Evolutionary conservation across 2,888 invertebrate genomes (phyloP).

Genomic region (Ichneumoninae sp.): DNA sequence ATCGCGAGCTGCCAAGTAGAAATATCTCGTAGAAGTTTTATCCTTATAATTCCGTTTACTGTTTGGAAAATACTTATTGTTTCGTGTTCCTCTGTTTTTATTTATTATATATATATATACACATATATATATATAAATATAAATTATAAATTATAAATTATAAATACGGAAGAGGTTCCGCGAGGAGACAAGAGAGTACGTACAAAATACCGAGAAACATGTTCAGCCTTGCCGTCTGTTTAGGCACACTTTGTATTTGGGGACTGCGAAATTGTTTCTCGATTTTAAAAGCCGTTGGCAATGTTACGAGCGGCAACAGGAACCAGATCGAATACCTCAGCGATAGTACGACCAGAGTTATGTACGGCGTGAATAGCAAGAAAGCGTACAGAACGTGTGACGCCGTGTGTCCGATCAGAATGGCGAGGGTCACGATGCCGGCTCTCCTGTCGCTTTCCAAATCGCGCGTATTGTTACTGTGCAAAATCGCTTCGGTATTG

Average conservation of each 20-base stretch:
- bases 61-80: slow-evolving; percentile 33
- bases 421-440: slow-evolving; percentile 97
- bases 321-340: slow-evolving; percentile 95
- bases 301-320: slow-evolving; percentile 93
- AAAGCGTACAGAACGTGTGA: slow-evolving; percentile 96
- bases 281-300: slow-evolving; percentile 95
- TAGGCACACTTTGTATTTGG: slow-evolving; percentile 92
- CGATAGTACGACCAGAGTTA: slow-evolving; percentile 94
- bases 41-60: slow-evolving; percentile 33
- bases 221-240: slow-evolving; percentile 95
- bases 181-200: slow-evolving; percentile 89
- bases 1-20: slow-evolving; percentile 41
- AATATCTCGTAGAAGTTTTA: slow-evolving; percentile 45
- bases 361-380: slow-evolving; percentile 95
- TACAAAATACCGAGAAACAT: slow-evolving; percentile 96
- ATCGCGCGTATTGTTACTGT: slow-evolving; percentile 97
- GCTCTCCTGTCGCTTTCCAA: slow-evolving; percentile 94
- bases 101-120: slow-evolving; percentile 43
- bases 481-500: slow-evolving; percentile 97
- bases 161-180: slow-evolving; percentile 80
- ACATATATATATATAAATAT: slow-evolving; percentile 71
- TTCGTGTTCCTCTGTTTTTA: slow-evolving; percentile 12
- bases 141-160: slow-evolving; percentile 68
- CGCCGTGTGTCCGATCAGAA: slow-evolving; percentile 95
- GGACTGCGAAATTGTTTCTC: slow-evolving; percentile 94